These are phyloP conservation scores for Cryptophagus acutangulus DNA, from an alignment of 2,888 invertebrate genomes.

Conservation along the genomic window DNA sequence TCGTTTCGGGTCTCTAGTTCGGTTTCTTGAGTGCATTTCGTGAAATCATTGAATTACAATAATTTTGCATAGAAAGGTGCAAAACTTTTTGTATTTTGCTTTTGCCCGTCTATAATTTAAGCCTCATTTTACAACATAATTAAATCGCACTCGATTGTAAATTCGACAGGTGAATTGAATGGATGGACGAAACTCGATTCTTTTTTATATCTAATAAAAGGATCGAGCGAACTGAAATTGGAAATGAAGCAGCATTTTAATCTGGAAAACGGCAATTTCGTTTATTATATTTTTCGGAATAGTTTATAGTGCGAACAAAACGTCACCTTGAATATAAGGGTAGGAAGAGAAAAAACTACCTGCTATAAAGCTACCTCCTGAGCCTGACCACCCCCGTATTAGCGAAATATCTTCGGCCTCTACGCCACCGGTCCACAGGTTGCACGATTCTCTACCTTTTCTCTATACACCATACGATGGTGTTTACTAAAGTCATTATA, in stretches of 20 bases:
- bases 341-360: slow-evolving; percentile 38
- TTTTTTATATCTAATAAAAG: too few species aligned
- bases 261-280: neutral
- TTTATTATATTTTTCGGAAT: slow-evolving; percentile 6
- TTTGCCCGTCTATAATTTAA: too few species aligned
- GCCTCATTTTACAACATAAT: too few species aligned
- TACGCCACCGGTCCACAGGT: slow-evolving; percentile 14
- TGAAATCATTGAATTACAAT: too few species aligned
- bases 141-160: too few species aligned
- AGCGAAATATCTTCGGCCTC: slow-evolving; percentile 26
- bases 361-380: slow-evolving; percentile 21
- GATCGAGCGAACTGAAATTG: too few species aligned
- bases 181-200: too few species aligned
- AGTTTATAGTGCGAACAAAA: slow-evolving; percentile 27
- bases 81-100: too few species aligned
- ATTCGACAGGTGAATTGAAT: too few species aligned
- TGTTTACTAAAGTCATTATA: slow-evolving; percentile 30
- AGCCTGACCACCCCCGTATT: slow-evolving; percentile 34
- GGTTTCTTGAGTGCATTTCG: too few species aligned
- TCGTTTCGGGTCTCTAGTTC: neutral
- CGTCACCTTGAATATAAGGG: slow-evolving; percentile 36
- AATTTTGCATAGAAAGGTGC: too few species aligned
- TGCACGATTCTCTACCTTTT: slow-evolving; percentile 27
- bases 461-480: slow-evolving; percentile 11
- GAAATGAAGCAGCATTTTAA: too few species aligned